A percentile compares a stretch with the other conserved stretches of the same genome.
These are phyloP conservation scores for Cataglyphis altisquamis DNA, from an alignment of 2,888 invertebrate genomes.

Conservation along the genomic window DNA sequence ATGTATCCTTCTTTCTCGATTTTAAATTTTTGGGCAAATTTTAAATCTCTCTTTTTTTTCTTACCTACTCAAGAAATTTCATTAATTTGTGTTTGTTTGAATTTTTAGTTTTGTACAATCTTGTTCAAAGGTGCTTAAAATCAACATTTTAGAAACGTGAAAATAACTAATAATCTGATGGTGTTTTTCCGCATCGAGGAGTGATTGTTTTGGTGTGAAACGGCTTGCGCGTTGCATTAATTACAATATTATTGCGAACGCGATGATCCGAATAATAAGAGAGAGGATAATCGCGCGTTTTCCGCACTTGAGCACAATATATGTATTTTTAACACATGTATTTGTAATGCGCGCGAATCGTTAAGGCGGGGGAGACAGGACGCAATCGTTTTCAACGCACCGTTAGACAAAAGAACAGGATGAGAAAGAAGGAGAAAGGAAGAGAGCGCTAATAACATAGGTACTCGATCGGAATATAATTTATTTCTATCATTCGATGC, in stretches of 20 bases:
- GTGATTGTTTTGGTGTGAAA: neutral
- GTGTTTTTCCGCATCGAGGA: neutral
- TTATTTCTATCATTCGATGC: conserved; percentile 60
- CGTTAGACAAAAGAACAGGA: conserved; percentile 31
- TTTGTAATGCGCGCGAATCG: neutral
- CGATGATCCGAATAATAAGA: neutral
- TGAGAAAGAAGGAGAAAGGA: conserved; percentile 16
- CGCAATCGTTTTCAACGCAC: conserved; percentile 12
- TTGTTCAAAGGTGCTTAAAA: neutral
- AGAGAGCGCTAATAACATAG: conserved; percentile 29
- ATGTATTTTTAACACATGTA: conserved; percentile 17
- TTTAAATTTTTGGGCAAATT: neutral
- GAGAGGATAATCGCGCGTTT: neutral
- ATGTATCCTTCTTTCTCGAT: neutral
- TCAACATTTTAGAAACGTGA: no score
- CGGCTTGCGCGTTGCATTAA: neutral
- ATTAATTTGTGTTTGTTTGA: neutral
- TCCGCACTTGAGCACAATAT: conserved; percentile 7
- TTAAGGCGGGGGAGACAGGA: neutral
- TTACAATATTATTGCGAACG: neutral
- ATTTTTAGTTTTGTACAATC: neutral
- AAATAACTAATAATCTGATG: neutral
- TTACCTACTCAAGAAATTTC: neutral
- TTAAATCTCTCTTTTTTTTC: neutral
- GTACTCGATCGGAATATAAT: conserved; percentile 61